phyloP scores from a whole-genome alignment of 2,797 vertebrate species.

The Sebastes oblongus region DNA sequence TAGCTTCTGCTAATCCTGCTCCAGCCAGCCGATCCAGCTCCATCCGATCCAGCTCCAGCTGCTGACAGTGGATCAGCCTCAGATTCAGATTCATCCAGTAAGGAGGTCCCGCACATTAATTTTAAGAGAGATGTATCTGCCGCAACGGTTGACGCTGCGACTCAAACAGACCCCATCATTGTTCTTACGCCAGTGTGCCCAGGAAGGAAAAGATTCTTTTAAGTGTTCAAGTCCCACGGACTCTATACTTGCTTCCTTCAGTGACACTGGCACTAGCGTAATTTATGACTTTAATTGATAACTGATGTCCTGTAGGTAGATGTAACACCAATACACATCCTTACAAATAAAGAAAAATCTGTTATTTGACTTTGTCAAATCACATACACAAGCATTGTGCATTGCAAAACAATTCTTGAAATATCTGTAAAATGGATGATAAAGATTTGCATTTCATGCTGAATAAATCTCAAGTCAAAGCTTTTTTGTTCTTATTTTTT shows the following conservation, averaged over 20 bases:
- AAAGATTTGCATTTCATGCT: slow-evolving; percentile 20
- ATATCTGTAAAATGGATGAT: neutral
- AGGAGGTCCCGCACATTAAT: accelerated
- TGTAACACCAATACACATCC: neutral
- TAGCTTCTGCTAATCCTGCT: neutral
- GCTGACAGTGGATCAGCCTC: neutral
- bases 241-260: slow-evolving; percentile 10
- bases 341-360: neutral
- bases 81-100: slow-evolving; percentile 22
- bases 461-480: slow-evolving; percentile 43
- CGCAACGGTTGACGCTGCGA: neutral
- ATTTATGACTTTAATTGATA: neutral
- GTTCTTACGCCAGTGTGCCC: slow-evolving; percentile 65
- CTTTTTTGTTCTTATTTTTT: neutral
- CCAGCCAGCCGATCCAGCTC: neutral
- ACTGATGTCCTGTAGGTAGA: neutral
- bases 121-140: slow-evolving; percentile 64
- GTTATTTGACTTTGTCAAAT: neutral
- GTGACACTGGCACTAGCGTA: neutral
- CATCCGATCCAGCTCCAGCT: neutral
- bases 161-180: neutral
- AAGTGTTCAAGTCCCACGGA: slow-evolving; percentile 28
- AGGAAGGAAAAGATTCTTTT: slow-evolving; percentile 75
- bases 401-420: neutral
- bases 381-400: neutral